phyloP scores from a whole-genome alignment of 2,888 invertebrate genomes.

The Acronicta leporina region DNA sequence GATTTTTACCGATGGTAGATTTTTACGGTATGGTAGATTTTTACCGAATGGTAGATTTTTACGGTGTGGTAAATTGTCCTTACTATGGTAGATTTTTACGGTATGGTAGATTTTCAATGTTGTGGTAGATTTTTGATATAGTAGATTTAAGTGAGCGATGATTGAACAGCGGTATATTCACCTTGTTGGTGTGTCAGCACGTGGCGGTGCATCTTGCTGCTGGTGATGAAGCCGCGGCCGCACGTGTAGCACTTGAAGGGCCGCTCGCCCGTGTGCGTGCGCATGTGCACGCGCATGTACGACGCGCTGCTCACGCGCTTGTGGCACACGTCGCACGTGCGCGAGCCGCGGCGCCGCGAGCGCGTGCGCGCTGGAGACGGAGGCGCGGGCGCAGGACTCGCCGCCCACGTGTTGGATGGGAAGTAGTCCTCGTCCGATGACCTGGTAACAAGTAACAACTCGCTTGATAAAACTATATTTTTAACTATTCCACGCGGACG shows the following conservation, averaged over 20 bases:
- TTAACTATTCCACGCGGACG: too few relatives aligned
- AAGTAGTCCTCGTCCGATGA: constrained; percentile 80
- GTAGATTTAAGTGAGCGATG: too few relatives aligned
- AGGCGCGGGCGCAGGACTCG: constrained; percentile 57
- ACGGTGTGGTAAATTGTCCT: not conserved
- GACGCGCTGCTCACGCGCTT: constrained; percentile 74
- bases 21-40: not conserved
- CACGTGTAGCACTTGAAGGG: constrained; percentile 80
- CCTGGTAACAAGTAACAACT: too few relatives aligned
- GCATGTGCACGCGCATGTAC: constrained; percentile 77
- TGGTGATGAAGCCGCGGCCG: constrained; percentile 77
- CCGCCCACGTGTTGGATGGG: constrained; percentile 79
- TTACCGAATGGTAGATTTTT: not conserved
- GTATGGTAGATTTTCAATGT: too few relatives aligned
- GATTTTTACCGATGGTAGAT: not conserved
- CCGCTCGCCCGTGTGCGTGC: constrained; percentile 81
- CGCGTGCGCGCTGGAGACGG: constrained; percentile 48
- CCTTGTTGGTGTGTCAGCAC: constrained; percentile 76
- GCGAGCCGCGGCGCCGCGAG: constrained; percentile 43
- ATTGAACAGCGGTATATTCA: constrained; percentile 13
- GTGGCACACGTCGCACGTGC: constrained; percentile 70
- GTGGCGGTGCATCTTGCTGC: constrained; percentile 82
- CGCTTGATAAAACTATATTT: too few relatives aligned
- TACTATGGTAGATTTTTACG: too few relatives aligned
- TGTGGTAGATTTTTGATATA: too few relatives aligned